Conservation (phyloP, 1,140 invertebrate species). For the Drosophila parvula region DNA sequence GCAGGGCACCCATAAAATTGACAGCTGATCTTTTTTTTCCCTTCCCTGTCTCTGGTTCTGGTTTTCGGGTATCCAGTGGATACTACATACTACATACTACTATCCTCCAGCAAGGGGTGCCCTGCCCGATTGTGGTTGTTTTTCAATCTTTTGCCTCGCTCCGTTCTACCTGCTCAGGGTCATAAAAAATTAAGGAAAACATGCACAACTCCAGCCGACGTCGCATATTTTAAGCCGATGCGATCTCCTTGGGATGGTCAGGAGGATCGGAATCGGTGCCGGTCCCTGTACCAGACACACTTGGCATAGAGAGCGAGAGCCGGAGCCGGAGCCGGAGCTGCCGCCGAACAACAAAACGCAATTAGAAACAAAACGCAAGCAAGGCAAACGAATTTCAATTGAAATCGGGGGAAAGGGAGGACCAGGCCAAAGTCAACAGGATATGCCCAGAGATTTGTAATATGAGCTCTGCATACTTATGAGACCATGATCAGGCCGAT, state of each 20-base stretch:
- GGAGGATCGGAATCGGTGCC: constrained; percentile 5
- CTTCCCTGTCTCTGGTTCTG: constrained; percentile 24
- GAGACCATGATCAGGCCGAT: constrained; percentile 48
- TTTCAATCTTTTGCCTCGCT: constrained; percentile 25
- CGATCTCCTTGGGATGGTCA: constrained; percentile 48
- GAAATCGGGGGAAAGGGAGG: constrained; percentile 27
- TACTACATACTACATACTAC: constrained; percentile 6
- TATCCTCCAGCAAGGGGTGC: constrained; percentile 54
- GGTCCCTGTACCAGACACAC: neutral
- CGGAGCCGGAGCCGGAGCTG: too few species aligned
- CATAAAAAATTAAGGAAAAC: constrained; percentile 77
- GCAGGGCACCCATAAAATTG: constrained; percentile 69
- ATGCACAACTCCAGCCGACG: constrained; percentile 59
- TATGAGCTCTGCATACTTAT: constrained; percentile 72
- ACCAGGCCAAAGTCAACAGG: constrained; percentile 45
- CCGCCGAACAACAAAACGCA: constrained; percentile 62
- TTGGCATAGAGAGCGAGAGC: too few species aligned
- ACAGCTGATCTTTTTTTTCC: constrained; percentile 74
- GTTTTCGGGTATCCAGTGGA: constrained; percentile 44
- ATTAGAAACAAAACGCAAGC: constrained; percentile 59
- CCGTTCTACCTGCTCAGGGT: constrained; percentile 65
- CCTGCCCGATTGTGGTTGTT: constrained; percentile 54
- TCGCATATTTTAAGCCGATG: constrained; percentile 69
- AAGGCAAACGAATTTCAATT: constrained; percentile 59
- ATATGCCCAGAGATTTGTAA: constrained; percentile 68